Conservation (phyloP, 2,797 vertebrate species). For the Macropodus opercularis region DNA sequence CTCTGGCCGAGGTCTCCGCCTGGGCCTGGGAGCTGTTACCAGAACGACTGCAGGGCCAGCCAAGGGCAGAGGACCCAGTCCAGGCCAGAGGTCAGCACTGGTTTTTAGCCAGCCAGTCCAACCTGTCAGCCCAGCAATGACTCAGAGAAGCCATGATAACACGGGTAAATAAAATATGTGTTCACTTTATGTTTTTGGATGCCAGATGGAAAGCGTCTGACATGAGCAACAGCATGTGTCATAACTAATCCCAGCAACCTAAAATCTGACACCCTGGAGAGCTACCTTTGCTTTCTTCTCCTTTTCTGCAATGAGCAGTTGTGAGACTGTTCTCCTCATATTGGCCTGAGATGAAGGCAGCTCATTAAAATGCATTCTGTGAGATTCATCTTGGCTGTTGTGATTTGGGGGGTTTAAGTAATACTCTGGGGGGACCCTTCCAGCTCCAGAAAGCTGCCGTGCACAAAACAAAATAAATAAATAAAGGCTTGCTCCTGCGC, state of each 20-base stretch:
- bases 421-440: conserved; percentile 37
- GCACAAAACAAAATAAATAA: conserved; percentile 60
- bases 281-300: conserved; percentile 33
- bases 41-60: conserved; percentile 47
- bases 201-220: conserved; percentile 7
- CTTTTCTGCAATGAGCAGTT: conserved; percentile 30
- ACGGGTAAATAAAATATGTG: conserved; percentile 79
- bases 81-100: conserved; percentile 82
- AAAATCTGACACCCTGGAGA: conserved; percentile 36
- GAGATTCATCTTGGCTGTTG: conserved; percentile 64
- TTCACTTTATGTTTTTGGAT: not conserved
- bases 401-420: conserved; percentile 56
- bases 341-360: conserved; percentile 67
- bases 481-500: conserved; percentile 38
- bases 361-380: conserved; percentile 67
- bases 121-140: conserved; percentile 77
- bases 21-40: conserved; percentile 78
- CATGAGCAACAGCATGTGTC: conserved; percentile 23
- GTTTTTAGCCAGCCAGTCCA: conserved; percentile 84
- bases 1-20: conserved; percentile 86
- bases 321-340: conserved; percentile 39
- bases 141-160: conserved; percentile 79
- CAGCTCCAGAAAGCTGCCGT: conserved; percentile 55
- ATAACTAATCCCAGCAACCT: conserved; percentile 38
- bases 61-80: conserved; percentile 87